Percentiles rank a stretch among this genome's conserved stretches.
Conservation (phyloP, 2,888 invertebrate species). For the Caradrina kadenii region DNA sequence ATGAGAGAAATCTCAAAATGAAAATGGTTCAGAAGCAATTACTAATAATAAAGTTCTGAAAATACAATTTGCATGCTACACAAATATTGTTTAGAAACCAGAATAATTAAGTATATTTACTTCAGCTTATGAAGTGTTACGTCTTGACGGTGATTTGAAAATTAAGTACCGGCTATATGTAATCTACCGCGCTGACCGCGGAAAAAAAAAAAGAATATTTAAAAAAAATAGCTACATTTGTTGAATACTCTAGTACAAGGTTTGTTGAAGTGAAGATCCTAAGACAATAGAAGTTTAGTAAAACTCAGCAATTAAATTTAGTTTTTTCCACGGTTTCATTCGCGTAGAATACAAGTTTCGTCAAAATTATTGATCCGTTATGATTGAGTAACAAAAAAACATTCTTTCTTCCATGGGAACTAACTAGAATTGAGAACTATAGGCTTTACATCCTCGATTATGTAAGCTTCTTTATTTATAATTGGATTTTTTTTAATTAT, state of each 20-base stretch:
- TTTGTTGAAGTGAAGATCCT: conserved; percentile 19
- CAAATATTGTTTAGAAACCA: background rate
- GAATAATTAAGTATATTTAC: background rate
- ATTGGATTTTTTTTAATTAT: conserved; percentile 3
- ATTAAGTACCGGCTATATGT: too few relatives aligned
- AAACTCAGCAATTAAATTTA: conserved; percentile 61
- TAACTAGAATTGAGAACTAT: conserved; percentile 36
- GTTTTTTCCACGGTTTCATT: conserved; percentile 66
- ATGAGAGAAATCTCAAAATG: too few relatives aligned
- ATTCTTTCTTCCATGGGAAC: conserved; percentile 60
- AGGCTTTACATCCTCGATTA: conserved; percentile 29
- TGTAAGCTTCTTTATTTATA: conserved; percentile 34
- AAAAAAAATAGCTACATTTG: background rate
- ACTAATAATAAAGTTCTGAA: background rate
- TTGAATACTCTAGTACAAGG: conserved; percentile 1
- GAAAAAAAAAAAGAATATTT: background rate
- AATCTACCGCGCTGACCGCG: too few relatives aligned
- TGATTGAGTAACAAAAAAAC: conserved; percentile 63
- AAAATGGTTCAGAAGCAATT: too few relatives aligned
- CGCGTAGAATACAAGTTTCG: conserved; percentile 59
- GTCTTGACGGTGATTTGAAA: too few relatives aligned
- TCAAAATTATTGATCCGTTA: conserved; percentile 66
- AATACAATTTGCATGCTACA: too few relatives aligned
- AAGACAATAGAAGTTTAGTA: conserved; percentile 47
- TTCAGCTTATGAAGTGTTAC: too few relatives aligned